Base-by-base conservation (phyloP, 2,113 vertebrate genomes). In the Beaufortia kweichowensis region DNA sequence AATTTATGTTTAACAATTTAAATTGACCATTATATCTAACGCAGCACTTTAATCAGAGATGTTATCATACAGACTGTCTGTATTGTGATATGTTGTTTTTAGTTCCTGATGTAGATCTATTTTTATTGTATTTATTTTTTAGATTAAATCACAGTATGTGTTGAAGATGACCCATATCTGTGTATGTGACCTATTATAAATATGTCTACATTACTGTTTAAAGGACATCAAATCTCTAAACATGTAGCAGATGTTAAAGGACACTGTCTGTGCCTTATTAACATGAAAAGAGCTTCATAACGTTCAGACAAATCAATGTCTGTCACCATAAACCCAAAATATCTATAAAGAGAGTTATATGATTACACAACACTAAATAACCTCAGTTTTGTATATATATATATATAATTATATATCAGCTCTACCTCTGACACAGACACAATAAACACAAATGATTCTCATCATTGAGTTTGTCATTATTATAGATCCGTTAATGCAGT, bases 131-230 rank as follows among this genome's bases (percentile, higher is more conserved):
- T 24, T 19, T 31, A 11, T 10, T 39, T 70, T 23, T 74, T 2
- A 33, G 17, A 55, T 75, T 63, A 64, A 75, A 63, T 21, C 33
- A 35, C 46, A 62, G 11, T 8, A 24, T 46, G 33, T 23, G 33
- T 19, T 14, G n/a, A 64, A 55, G 31, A 24, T 3, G 2, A 26
- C 29, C 17, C 2, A 67, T 17, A 28, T 67, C 15, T 19, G 6
- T 8, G 8, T 39, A 9, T 35, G 33, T 35, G 33, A 12, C 12
- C 3, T 35, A 35, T 7, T 15, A 17, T 46, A 46, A 46, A 46
- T 46, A 46, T 46, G 15, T 3, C 43, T 35, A 35, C 10, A 8
- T 35, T 2, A 35, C 33, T 0, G 15, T 17, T 14, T 48, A 48
- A 19, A 19, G 15, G 43, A 48, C 43, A 48, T 48, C n/a, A 39